These are phyloP conservation scores for Muscidifurax raptorellus DNA, from an alignment of 1,140 invertebrate genomes.

Conservation along the genomic window DNA sequence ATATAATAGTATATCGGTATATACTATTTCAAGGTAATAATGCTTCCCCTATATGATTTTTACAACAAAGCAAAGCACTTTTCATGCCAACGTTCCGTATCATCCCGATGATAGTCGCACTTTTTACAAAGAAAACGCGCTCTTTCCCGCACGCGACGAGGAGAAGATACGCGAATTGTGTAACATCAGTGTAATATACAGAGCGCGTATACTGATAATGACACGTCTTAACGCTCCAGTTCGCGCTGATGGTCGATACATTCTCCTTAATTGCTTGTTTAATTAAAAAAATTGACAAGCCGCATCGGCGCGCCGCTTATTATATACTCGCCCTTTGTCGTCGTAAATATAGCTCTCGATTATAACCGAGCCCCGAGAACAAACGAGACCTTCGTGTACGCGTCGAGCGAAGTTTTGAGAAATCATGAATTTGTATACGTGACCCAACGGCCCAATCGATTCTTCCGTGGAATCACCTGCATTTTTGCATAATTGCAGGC, in stretches of 20 bases:
- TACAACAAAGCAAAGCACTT: too few relatives aligned
- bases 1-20: too few relatives aligned
- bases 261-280: conserved; percentile 15
- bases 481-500: background rate
- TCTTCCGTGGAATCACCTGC: background rate
- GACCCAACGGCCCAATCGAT: background rate
- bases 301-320: background rate
- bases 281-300: conserved; percentile 13
- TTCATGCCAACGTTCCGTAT: too few relatives aligned
- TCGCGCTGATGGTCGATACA: background rate
- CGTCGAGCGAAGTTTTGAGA: background rate
- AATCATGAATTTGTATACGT: background rate
- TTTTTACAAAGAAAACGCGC: too few relatives aligned
- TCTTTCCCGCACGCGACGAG: too few relatives aligned
- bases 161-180: too few relatives aligned
- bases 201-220: too few relatives aligned
- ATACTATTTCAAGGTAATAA: too few relatives aligned
- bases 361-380: background rate
- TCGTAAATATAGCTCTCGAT: background rate
- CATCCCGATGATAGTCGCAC: too few relatives aligned
- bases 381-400: background rate
- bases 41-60: too few relatives aligned
- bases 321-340: background rate
- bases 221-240: too few relatives aligned
- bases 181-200: too few relatives aligned